These are phyloP conservation scores for Hycleus cichorii DNA, from an alignment of 1,140 invertebrate genomes.

Conservation along the genomic window DNA sequence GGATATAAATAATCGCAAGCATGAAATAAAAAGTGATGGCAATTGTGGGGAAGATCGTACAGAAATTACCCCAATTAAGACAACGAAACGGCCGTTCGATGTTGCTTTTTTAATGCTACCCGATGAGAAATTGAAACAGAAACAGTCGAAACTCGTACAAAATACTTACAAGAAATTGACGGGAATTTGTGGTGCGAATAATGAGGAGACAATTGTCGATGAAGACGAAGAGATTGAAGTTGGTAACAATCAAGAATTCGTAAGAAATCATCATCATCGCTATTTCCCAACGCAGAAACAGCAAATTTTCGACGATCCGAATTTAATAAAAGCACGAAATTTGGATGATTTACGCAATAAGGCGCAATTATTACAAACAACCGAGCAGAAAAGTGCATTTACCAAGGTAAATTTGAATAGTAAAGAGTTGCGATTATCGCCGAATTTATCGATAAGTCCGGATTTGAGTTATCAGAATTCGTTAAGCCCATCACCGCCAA, in stretches of 20 bases:
- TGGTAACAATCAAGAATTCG: conserved; percentile 42
- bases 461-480: conserved; percentile 68
- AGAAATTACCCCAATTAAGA: conserved; percentile 26
- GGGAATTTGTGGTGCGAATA: conserved; percentile 30
- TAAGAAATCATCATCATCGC: conserved; percentile 22
- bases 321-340: conserved; percentile 45
- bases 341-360: conserved; percentile 35
- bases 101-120: conserved; percentile 82
- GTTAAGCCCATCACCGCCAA: conserved; percentile 60
- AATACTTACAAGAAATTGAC: conserved; percentile 29
- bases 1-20: conserved; percentile 32
- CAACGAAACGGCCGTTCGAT: conserved; percentile 71
- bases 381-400: conserved; percentile 60
- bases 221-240: conserved; percentile 45
- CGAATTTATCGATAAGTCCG: conserved; percentile 62
- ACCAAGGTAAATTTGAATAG: conserved; percentile 59
- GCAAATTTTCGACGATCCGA: conserved; percentile 53
- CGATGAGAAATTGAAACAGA: conserved; percentile 66
- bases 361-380: conserved; percentile 11
- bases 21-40: conserved; percentile 32
- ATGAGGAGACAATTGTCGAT: conserved; percentile 17
- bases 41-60: conserved; percentile 23
- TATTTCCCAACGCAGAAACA: conserved; percentile 44
- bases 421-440: conserved; percentile 47
- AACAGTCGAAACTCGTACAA: conserved; percentile 43